phyloP scores from a whole-genome alignment of 2,888 invertebrate genomes.

The Lapara coniferarum region DNA sequence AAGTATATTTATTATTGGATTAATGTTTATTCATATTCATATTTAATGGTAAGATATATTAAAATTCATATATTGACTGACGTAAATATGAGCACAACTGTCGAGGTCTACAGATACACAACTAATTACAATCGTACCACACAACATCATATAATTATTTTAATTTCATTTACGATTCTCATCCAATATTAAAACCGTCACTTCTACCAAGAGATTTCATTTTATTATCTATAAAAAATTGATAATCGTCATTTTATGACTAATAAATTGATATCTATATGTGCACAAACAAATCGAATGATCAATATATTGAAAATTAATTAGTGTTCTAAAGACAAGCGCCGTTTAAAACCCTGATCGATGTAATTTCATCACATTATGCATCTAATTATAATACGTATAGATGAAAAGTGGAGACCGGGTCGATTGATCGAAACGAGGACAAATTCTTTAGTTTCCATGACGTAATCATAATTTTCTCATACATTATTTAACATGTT shows the following conservation, averaged over 20 bases:
- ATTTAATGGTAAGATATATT: conserved; percentile 1
- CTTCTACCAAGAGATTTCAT: conserved; percentile 43
- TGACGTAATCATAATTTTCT: conserved; percentile 49
- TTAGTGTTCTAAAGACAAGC: conserved; percentile 45
- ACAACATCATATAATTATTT: conserved; percentile 22
- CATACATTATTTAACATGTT: conserved; percentile 47
- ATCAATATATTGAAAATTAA: conserved; percentile 53
- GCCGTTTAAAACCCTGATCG: conserved; percentile 49
- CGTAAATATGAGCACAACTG: conserved; percentile 1
- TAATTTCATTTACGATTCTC: conserved; percentile 31
- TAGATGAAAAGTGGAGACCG: conserved; percentile 41
- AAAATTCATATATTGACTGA: conserved; percentile 2
- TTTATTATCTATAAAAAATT: conserved; percentile 44
- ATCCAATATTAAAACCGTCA: conserved; percentile 43
- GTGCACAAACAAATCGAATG: conserved; percentile 45
- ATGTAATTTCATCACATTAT: conserved; percentile 51
- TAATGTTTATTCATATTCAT: neutral
- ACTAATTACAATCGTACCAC: conserved; percentile 19
- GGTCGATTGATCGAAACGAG: conserved; percentile 40
- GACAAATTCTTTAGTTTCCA: conserved; percentile 42
- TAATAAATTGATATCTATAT: conserved; percentile 45
- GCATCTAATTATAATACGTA: conserved; percentile 50
- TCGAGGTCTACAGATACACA: conserved; percentile 3
- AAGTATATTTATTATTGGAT: neutral
- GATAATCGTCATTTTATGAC: conserved; percentile 46